Conservation (phyloP, 37 sponge, comb jelly and placozoan genomes). For the Crambe crambe region DNA sequence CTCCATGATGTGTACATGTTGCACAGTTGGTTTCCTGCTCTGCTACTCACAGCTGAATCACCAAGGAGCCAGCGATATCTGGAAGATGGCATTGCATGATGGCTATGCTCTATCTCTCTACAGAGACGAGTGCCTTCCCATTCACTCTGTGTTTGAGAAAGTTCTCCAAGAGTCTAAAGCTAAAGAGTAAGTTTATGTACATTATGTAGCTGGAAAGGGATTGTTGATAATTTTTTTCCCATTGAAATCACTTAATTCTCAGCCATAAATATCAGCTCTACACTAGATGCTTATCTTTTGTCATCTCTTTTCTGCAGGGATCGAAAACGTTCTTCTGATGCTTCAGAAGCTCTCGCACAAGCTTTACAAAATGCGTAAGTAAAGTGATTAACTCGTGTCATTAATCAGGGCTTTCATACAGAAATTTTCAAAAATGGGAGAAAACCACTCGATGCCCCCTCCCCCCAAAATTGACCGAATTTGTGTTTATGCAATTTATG, state of each 20-base stretch:
- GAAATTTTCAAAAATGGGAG: too few relatives aligned
- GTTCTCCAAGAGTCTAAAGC: conserved; percentile 45
- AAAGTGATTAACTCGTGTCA: not conserved
- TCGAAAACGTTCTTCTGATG: conserved; percentile 49
- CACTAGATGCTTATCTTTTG: too few relatives aligned
- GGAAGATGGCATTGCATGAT: conserved; percentile 89
- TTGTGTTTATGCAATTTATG: too few relatives aligned
- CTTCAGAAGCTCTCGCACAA: conserved; percentile 42
- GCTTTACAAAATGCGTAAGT: conserved; percentile 76
- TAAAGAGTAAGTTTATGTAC: conserved; percentile 45
- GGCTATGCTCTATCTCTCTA: conserved; percentile 74
- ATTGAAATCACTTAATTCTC: not conserved
- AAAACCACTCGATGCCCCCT: too few relatives aligned
- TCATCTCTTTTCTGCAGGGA: conserved; percentile 28
- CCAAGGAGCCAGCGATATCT: conserved; percentile 68
- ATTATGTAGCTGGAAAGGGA: not conserved
- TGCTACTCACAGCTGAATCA: conserved; percentile 49
- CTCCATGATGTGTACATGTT: too few relatives aligned
- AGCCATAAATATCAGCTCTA: not conserved
- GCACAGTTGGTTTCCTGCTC: conserved; percentile 76
- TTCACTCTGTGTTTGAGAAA: conserved; percentile 71
- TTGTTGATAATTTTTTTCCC: not conserved
- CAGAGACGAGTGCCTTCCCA: conserved; percentile 61
- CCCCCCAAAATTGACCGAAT: too few relatives aligned
- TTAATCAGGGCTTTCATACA: not conserved